Percentiles rank a stretch among this genome's conserved stretches.
Conservation (phyloP, 2,888 invertebrate species). For the Calephelis perditalis region DNA sequence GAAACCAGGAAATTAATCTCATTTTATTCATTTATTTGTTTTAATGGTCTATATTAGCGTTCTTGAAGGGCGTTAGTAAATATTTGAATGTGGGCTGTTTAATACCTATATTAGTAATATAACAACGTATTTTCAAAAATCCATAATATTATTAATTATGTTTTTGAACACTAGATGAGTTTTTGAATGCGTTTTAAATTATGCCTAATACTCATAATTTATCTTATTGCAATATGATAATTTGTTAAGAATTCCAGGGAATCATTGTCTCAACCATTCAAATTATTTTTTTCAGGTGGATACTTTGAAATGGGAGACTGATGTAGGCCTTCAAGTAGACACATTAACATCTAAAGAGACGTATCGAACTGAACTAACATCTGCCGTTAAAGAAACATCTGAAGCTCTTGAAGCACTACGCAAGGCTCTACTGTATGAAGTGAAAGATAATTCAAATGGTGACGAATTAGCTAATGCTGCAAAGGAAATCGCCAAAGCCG, state of each 20-base stretch:
- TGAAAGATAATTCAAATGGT: conserved; percentile 71
- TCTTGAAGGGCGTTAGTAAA: no score
- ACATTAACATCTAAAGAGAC: conserved; percentile 91
- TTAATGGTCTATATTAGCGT: no score
- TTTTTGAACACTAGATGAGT: no score
- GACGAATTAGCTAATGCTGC: conserved; percentile 80
- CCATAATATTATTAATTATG: no score
- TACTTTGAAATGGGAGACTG: conserved; percentile 85
- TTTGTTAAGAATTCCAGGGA: not conserved
- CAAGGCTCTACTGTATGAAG: conserved; percentile 59
- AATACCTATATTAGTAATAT: no score
- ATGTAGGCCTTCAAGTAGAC: conserved; percentile 89
- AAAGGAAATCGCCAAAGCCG: conserved; percentile 85
- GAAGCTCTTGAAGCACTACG: conserved; percentile 82
- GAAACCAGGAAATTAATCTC: no score
- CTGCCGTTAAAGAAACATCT: conserved; percentile 85
- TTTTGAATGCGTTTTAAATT: no score
- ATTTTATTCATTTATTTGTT: no score
- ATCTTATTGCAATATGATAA: not conserved
- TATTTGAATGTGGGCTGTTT: no score
- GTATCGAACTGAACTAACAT: conserved; percentile 85
- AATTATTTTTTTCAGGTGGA: conserved; percentile 78
- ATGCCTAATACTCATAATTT: no score
- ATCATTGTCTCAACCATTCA: no score
- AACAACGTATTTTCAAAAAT: no score